Conservation (phyloP, 1,140 invertebrate species). For the Aricia agestis region DNA sequence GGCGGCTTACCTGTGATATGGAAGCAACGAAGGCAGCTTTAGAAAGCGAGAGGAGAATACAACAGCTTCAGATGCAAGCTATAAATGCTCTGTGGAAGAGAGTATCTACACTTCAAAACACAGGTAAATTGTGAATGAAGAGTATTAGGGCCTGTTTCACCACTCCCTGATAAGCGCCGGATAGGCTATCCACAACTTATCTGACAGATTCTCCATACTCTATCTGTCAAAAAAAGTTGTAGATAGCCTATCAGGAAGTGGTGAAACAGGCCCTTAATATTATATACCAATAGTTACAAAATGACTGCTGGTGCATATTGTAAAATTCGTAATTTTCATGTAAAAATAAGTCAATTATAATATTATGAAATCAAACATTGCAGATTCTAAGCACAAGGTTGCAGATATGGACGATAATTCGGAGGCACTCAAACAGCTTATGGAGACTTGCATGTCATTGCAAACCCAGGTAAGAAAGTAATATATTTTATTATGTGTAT, state of each 20-base stretch:
- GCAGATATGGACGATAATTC: constrained; percentile 63
- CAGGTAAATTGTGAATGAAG: constrained; percentile 38
- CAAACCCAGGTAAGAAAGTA: constrained; percentile 53
- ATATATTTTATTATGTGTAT: too few species aligned
- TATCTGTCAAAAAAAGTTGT: too few species aligned
- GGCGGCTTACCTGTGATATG: constrained; percentile 87
- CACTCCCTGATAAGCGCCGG: too few species aligned
- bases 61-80: constrained; percentile 92
- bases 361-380: constrained; percentile 19
- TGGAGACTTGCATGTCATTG: constrained; percentile 74
- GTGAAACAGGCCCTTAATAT: too few species aligned
- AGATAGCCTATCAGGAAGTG: too few species aligned
- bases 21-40: constrained; percentile 87
- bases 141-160: neutral
- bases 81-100: constrained; percentile 94
- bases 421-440: constrained; percentile 76
- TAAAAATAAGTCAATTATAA: neutral
- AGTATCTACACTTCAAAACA: constrained; percentile 82
- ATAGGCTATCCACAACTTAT: too few species aligned
- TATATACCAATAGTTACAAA: too few species aligned
- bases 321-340: too few species aligned
- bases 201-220: too few species aligned
- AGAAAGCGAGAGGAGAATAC: constrained; percentile 90
- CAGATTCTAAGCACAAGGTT: constrained; percentile 49
- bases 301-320: too few species aligned